Evolutionary conservation across 37 sponge, comb jelly and placozoan species (phyloP).

Genomic region (Beroe forskalii): DNA sequence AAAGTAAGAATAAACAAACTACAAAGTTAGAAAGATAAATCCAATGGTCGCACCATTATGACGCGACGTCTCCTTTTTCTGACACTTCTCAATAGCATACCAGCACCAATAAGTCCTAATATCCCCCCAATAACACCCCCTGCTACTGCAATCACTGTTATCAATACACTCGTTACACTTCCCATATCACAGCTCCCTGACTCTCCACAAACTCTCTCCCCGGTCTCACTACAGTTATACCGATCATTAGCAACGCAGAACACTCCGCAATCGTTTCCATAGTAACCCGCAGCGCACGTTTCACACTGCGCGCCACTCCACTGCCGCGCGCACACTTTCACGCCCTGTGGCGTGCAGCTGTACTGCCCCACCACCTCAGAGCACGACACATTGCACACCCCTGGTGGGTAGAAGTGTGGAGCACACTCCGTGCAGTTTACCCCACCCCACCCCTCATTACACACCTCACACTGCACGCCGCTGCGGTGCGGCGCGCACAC

Average conservation of each 20-base stretch:
- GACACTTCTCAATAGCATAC: no score
- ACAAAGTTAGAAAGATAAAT: no score
- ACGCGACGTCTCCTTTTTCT: no score
- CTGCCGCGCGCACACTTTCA: neutral
- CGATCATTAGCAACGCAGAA: neutral
- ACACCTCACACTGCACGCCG: neutral
- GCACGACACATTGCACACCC: neutral
- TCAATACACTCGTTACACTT: neutral
- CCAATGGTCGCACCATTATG: no score
- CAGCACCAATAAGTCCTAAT: no score
- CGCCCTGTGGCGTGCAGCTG: neutral
- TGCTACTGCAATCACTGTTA: no score
- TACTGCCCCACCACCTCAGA: neutral
- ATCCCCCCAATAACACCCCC: no score
- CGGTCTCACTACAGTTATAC: neutral
- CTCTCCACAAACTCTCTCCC: neutral
- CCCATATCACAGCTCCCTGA: no score
- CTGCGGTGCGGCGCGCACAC: neutral
- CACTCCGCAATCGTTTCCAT: neutral
- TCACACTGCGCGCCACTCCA: conserved; percentile 1
- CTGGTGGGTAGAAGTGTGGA: neutral
- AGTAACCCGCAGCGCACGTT: neutral
- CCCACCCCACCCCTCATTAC: neutral
- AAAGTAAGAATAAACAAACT: no score
- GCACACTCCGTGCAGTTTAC: neutral